Conservation (phyloP, 2,888 invertebrate species). For the Tigriopus californicus region DNA sequence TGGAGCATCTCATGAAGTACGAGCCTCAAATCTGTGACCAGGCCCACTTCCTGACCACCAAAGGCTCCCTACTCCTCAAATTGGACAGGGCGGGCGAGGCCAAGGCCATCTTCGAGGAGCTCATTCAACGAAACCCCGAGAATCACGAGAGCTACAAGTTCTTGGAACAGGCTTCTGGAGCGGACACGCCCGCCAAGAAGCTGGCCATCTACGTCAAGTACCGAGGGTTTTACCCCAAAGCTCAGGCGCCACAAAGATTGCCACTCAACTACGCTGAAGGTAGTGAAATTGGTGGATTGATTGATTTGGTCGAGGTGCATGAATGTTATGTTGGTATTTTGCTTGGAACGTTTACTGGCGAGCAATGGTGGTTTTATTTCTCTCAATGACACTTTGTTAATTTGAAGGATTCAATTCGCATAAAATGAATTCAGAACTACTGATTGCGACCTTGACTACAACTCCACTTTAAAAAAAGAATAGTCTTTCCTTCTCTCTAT, state of each 20-base stretch:
- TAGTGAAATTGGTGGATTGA: too few relatives aligned
- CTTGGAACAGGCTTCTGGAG: slow-evolving; percentile 62
- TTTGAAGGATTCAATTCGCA: background rate
- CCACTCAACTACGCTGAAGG: slow-evolving; percentile 68
- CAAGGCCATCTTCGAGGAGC: slow-evolving; percentile 53
- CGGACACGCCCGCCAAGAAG: slow-evolving; percentile 48
- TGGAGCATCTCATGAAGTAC: slow-evolving; percentile 69
- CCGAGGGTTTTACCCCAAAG: slow-evolving; percentile 56
- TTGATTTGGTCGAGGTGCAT: too few relatives aligned
- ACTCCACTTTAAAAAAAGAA: background rate
- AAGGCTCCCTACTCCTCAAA: slow-evolving; percentile 42
- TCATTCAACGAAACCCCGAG: slow-evolving; percentile 59
- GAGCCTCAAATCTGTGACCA: slow-evolving; percentile 84
- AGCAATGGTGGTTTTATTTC: too few relatives aligned
- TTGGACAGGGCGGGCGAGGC: slow-evolving; percentile 44
- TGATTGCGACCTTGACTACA: background rate
- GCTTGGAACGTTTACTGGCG: too few relatives aligned
- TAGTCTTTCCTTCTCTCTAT: slow-evolving; percentile 14
- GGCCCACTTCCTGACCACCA: slow-evolving; percentile 72
- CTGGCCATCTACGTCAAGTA: slow-evolving; percentile 61
- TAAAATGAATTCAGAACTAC: background rate
- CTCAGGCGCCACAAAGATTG: slow-evolving; percentile 70
- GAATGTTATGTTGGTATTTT: too few relatives aligned
- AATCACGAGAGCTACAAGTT: slow-evolving; percentile 80
- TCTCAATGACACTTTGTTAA: too few relatives aligned